phyloP scores from a whole-genome alignment of 2,888 invertebrate species.

The Lepidochrysops patricia region DNA sequence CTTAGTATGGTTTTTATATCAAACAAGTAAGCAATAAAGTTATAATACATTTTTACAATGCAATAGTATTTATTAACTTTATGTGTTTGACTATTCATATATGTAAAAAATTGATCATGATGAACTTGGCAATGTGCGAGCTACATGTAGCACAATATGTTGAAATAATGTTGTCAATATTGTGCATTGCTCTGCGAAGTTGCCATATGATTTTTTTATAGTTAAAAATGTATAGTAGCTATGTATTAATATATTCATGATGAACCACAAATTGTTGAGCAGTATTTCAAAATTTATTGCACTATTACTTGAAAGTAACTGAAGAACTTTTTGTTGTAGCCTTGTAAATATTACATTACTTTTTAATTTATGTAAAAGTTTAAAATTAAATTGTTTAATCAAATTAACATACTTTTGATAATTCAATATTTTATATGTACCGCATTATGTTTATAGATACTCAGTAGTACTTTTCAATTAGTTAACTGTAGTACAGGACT shows the following conservation, averaged over 20 bases:
- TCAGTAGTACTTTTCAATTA: background rate
- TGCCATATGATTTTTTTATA: too few relatives aligned
- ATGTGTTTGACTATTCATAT: background rate
- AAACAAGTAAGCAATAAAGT: too few relatives aligned
- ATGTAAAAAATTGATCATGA: background rate
- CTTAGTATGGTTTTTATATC: too few relatives aligned
- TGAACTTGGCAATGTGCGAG: too few relatives aligned
- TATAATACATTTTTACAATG: background rate
- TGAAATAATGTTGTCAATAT: too few relatives aligned
- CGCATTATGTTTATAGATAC: background rate
- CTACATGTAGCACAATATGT: too few relatives aligned
- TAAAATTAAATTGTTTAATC: slow-evolving; percentile 10
- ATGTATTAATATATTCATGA: too few relatives aligned
- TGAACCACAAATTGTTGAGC: background rate
- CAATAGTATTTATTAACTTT: background rate
- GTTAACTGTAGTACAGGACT: too few relatives aligned
- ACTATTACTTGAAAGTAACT: background rate
- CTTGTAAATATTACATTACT: background rate
- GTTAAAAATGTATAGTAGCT: too few relatives aligned
- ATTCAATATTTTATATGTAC: background rate
- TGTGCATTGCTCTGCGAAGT: too few relatives aligned
- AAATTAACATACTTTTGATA: slow-evolving; percentile 3
- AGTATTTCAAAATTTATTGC: background rate
- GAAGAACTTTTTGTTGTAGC: background rate
- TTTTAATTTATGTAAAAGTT: background rate